Percentiles rank a stretch among this genome's conserved stretches.
These are phyloP conservation scores for Cataglyphis livida DNA, from an alignment of 2,888 invertebrate genomes.

Conservation along the genomic window DNA sequence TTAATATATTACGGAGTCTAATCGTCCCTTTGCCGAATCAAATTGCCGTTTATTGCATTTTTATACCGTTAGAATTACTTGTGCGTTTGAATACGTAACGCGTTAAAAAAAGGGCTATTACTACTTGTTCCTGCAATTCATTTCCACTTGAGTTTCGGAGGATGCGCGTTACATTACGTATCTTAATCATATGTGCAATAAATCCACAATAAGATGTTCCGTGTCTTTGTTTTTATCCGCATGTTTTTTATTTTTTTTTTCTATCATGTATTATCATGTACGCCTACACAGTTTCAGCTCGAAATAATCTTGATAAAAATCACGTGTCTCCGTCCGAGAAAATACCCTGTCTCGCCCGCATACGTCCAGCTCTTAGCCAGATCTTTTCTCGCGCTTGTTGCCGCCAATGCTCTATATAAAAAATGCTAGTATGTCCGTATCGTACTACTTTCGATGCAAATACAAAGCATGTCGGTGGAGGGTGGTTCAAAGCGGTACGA, in stretches of 20 bases:
- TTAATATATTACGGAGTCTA: too few relatives aligned
- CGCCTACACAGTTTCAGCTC: constrained; percentile 54
- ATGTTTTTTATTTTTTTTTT: constrained; percentile 48
- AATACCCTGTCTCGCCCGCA: constrained; percentile 22
- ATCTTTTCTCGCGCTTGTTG: constrained; percentile 42
- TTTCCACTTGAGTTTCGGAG: not conserved
- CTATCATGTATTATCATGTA: constrained; percentile 51
- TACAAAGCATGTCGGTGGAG: constrained; percentile 63
- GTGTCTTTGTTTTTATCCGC: constrained; percentile 58
- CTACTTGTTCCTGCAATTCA: constrained; percentile 28
- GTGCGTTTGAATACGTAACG: not conserved
- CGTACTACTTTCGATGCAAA: constrained; percentile 58
- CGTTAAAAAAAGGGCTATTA: not conserved
- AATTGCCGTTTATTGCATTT: not conserved
- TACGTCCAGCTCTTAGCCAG: not conserved
- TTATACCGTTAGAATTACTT: not conserved
- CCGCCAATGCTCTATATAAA: not conserved
- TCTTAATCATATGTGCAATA: constrained; percentile 65
- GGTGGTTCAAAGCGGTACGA: constrained; percentile 81
- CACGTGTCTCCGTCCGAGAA: constrained; percentile 51
- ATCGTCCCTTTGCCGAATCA: not conserved
- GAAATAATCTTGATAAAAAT: constrained; percentile 74
- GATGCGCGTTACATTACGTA: constrained; percentile 25
- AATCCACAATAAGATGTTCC: constrained; percentile 60
- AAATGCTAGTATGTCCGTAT: constrained; percentile 8